Conservation (phyloP, 1,140 invertebrate genomes). For the Carposina sasakii region DNA sequence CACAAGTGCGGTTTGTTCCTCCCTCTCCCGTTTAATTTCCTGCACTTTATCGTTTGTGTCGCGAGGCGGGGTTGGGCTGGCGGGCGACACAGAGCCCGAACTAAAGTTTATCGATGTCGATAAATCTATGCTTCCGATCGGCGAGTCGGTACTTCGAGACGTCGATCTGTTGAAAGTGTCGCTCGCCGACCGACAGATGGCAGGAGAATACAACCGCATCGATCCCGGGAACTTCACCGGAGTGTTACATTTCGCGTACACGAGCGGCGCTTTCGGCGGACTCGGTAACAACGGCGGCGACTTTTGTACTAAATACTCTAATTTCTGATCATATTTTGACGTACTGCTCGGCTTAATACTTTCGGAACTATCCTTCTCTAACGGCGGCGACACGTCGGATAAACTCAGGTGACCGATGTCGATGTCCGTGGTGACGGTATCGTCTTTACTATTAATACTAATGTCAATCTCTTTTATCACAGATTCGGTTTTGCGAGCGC, state of each 20-base stretch:
- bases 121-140: constrained; percentile 27
- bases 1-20: constrained; percentile 59
- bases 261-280: constrained; percentile 25
- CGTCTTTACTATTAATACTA: constrained; percentile 10
- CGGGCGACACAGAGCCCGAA: constrained; percentile 37
- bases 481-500: constrained; percentile 3
- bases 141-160: constrained; percentile 27
- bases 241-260: too few relatives aligned
- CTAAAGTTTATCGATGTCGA: constrained; percentile 33
- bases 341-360: too few relatives aligned
- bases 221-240: constrained; percentile 25
- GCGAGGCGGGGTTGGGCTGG: constrained; percentile 26
- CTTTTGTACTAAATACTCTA: too few relatives aligned
- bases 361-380: too few relatives aligned
- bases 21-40: constrained; percentile 51
- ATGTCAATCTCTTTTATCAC: constrained; percentile 3
- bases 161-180: constrained; percentile 40
- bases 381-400: constrained; percentile 42
- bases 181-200: constrained; percentile 51
- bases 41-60: constrained; percentile 48
- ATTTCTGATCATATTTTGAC: too few relatives aligned
- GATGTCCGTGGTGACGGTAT: constrained; percentile 11
- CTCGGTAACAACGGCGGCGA: constrained; percentile 31
- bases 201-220: constrained; percentile 44
- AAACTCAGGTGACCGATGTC: constrained; percentile 58